Base-by-base conservation (phyloP, 2,888 invertebrate species). In the Cephus pygmeus region DNA sequence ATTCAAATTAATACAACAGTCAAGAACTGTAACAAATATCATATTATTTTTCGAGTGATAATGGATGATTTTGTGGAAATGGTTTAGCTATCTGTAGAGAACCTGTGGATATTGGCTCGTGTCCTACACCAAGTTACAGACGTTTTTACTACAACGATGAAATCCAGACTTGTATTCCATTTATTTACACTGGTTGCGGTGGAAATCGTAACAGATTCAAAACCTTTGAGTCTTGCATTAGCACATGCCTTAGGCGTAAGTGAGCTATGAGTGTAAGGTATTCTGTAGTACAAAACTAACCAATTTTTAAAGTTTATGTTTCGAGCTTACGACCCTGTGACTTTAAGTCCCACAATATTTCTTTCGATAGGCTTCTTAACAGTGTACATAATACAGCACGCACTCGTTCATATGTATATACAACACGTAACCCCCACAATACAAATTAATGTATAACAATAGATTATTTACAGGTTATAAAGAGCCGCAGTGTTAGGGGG, bases 131-230 rank as follows among this genome's bases (percentile, higher is more conserved):
- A 84, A 82, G 88, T 88, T 91, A 91, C 84, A 94, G 94, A 82
- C 94, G 96, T 88, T 97, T 95, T 95, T 94, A 94, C 93, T 97
- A 95, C 92, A 95, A 95, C 91, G 93, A 94, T 83, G 92, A 92
- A 76, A 92, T 93, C 84, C 95, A 93, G 84, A 94, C 94, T 87
- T 98, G 98, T 92, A 92, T 94, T 83, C 93, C 94, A 77, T 98
- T 98, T 92, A 94, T 95, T 88, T 98, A 96, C 93, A 94, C 94
- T 83, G 98, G 98, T 92, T 98, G 98, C 92, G 95, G 95, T 82
- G 98, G 97, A 87, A 97, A 96, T 92, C 94, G 93, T 88, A 98
- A 98, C 93, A 96, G 96, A 93, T 97, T 97, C 94, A 93, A 92
- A 90, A 94, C 95, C 78, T 94, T 94, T 92, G 94, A 95, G 86